phyloP scores from a whole-genome alignment of 2,888 invertebrate species.

The Pyralis farinalis region DNA sequence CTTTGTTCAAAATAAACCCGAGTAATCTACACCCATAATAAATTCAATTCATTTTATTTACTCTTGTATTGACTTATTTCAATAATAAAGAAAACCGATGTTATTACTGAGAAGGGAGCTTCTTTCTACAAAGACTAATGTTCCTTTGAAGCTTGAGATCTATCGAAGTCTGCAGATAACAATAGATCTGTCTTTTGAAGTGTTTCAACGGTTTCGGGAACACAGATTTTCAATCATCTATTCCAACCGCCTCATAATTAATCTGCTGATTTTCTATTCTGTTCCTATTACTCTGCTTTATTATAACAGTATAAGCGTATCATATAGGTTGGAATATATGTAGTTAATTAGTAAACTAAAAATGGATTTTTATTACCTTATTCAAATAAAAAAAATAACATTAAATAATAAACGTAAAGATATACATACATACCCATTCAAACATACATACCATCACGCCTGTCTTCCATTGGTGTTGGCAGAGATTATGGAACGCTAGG shows the following conservation, averaged over 20 bases:
- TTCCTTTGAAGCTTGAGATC: slow-evolving; percentile 45
- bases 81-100: slow-evolving; percentile 41
- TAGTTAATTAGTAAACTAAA: no score
- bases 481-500: no score
- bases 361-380: no score
- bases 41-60: slow-evolving; percentile 16
- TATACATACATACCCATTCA: no score
- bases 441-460: no score
- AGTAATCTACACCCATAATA: neutral
- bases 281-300: no score
- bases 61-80: slow-evolving; percentile 24
- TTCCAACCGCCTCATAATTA: slow-evolving; percentile 18
- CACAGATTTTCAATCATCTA: slow-evolving; percentile 38
- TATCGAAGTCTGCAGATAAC: slow-evolving; percentile 42
- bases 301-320: no score
- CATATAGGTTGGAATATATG: no score
- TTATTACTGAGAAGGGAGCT: slow-evolving; percentile 35
- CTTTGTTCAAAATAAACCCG: neutral
- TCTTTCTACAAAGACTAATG: slow-evolving; percentile 37
- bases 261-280: slow-evolving; percentile 2
- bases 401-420: no score
- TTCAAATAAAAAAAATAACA: no score
- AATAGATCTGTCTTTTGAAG: slow-evolving; percentile 45
- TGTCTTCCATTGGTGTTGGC: no score
- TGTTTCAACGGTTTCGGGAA: slow-evolving; percentile 36